phyloP scores from a whole-genome alignment of 2,113 vertebrate species.

The Rhipidura dahli region DNA sequence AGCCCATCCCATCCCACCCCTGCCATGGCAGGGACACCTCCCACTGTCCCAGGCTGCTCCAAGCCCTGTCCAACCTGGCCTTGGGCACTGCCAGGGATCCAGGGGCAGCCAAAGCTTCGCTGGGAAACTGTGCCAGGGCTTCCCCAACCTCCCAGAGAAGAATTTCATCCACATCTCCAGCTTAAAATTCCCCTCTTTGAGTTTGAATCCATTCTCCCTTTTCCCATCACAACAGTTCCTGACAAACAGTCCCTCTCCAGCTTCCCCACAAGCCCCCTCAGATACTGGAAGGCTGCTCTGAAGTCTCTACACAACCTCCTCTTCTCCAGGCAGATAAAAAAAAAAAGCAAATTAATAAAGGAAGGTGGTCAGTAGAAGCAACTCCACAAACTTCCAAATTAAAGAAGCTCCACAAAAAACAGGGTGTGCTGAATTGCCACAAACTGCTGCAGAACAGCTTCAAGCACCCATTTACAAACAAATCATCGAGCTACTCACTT shows the following conservation, averaged over 20 bases:
- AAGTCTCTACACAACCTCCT: not conserved
- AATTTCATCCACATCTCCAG: not conserved
- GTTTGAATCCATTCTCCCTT: not conserved
- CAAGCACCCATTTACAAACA: not conserved
- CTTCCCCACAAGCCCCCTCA: not conserved
- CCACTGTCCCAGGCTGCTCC: not conserved
- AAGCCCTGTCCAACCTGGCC: not conserved
- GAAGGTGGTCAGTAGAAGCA: not conserved
- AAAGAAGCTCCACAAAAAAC: not conserved
- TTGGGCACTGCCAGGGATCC: not conserved
- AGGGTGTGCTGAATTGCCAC: fast-evolving
- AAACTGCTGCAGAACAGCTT: not conserved
- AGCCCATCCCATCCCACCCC: fast-evolving
- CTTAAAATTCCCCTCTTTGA: not conserved
- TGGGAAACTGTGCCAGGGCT: not conserved
- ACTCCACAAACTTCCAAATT: fast-evolving
- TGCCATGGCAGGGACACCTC: not conserved
- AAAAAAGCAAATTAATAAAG: fast-evolving
- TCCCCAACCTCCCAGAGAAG: fast-evolving
- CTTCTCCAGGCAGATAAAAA: not conserved
- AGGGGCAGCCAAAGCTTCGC: not conserved
- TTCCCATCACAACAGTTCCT: not conserved
- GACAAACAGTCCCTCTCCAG: not conserved
- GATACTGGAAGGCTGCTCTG: not conserved
- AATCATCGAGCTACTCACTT: not conserved